These are phyloP conservation scores for Ditylenchus dipsaci DNA, from an alignment of 1,140 invertebrate genomes.

Conservation along the genomic window DNA sequence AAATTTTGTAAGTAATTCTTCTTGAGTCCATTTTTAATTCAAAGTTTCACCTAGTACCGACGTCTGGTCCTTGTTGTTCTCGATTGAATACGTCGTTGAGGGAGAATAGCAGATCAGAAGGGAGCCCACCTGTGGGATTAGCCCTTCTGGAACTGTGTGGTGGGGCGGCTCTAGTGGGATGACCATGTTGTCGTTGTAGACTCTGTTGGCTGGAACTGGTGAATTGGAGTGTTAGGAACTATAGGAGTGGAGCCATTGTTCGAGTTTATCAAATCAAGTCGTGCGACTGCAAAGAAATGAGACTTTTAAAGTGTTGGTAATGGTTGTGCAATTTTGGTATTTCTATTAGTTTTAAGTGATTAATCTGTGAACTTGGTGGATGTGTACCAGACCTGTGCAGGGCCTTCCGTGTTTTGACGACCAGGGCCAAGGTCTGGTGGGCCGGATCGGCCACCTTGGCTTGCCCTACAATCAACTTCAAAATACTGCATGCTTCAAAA, in stretches of 20 bases:
- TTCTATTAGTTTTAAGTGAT: no score
- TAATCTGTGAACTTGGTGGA: no score
- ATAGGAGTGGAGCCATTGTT: conserved; percentile 9
- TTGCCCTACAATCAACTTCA: no score
- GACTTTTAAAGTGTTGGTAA: conserved; percentile 1
- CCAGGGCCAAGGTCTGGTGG: no score
- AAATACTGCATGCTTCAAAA: no score
- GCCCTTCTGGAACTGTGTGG: not conserved
- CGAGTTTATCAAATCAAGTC: not conserved
- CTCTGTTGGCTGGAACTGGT: conserved; percentile 22
- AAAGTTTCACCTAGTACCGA: not conserved
- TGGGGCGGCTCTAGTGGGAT: not conserved
- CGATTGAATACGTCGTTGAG: conserved; percentile 2
- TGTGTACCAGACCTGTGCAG: no score
- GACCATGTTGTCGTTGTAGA: not conserved
- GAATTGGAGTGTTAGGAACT: conserved; percentile 43
- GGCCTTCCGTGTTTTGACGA: no score
- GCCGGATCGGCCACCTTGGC: no score
- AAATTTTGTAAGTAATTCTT: no score
- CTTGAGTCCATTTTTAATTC: no score
- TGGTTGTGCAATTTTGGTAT: no score
- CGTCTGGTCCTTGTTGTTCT: conserved; percentile 18
- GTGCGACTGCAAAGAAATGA: not conserved
- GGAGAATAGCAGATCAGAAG: not conserved
- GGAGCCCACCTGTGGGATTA: not conserved